Evolutionary conservation across 2,113 vertebrate species (phyloP).

Genomic region (Otolemur garnettii): DNA sequence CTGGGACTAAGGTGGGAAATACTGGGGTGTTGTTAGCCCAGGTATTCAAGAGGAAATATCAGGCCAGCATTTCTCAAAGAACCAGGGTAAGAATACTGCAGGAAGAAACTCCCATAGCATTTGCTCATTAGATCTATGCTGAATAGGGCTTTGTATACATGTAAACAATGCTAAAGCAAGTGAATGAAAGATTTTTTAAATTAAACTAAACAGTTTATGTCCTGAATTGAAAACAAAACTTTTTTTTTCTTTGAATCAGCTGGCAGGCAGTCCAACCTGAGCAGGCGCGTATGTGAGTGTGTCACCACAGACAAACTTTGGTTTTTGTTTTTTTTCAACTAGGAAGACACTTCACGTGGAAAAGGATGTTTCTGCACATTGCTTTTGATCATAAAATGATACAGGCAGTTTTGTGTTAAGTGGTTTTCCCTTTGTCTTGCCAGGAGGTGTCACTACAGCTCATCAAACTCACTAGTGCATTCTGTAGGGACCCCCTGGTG

Average conservation of each 20-base stretch:
- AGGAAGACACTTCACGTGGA: background rate
- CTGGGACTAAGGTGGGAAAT: background rate
- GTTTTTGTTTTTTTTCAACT: background rate
- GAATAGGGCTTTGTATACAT: background rate
- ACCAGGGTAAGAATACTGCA: background rate
- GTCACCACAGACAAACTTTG: background rate
- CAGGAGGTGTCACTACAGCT: constrained; percentile 89
- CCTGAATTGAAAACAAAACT: background rate
- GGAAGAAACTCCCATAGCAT: background rate
- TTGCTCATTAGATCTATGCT: background rate
- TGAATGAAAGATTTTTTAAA: background rate
- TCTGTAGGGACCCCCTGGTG: constrained; percentile 19
- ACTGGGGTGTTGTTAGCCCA: background rate
- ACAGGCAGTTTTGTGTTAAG: background rate
- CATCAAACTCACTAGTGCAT: constrained; percentile 69
- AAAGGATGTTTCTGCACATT: background rate
- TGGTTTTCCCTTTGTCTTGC: constrained; percentile 71
- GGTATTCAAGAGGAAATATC: background rate
- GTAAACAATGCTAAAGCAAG: background rate
- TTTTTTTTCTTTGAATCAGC: background rate
- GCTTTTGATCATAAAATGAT: constrained; percentile 51
- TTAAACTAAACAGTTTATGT: constrained; percentile 24
- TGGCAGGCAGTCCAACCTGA: background rate
- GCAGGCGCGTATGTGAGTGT: background rate
- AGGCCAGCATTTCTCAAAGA: background rate